phyloP scores from a whole-genome alignment of 2,797 vertebrate genomes.

The Triplophysa bombifrons region DNA sequence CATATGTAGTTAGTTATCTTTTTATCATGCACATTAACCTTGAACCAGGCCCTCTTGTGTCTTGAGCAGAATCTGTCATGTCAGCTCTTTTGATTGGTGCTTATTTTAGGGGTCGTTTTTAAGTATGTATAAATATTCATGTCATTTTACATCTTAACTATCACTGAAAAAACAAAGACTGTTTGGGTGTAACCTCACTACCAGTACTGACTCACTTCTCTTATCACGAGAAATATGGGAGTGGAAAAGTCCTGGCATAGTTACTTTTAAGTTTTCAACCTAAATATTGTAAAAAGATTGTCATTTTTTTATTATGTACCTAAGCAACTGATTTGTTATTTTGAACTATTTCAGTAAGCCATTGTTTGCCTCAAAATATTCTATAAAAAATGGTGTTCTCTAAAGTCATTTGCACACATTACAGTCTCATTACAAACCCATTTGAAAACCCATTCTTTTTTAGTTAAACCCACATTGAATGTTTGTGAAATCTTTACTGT shows the following conservation, averaged over 20 bases:
- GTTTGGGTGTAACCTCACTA: slow-evolving; percentile 32
- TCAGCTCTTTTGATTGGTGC: background rate
- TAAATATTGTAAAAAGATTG: background rate
- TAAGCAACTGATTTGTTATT: too few species aligned
- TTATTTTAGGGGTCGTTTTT: background rate
- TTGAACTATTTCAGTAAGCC: too few species aligned
- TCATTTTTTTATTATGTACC: too few species aligned
- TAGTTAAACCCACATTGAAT: too few species aligned
- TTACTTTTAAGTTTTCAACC: background rate
- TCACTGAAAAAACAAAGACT: background rate
- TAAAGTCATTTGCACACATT: too few species aligned
- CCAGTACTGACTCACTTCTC: background rate
- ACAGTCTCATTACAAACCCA: background rate
- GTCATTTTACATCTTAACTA: background rate
- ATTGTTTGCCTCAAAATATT: background rate
- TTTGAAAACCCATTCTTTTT: too few species aligned
- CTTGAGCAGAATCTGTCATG: slow-evolving; percentile 6
- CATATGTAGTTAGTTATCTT: background rate
- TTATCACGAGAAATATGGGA: slow-evolving; percentile 21
- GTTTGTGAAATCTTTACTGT: background rate
- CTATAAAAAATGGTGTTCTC: background rate
- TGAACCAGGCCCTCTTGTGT: slow-evolving; percentile 14
- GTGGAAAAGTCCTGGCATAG: background rate
- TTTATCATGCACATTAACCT: slow-evolving; percentile 23
- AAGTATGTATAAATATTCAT: background rate